phyloP scores from a whole-genome alignment of 1,140 invertebrate species.

The Aphis gossypii region DNA sequence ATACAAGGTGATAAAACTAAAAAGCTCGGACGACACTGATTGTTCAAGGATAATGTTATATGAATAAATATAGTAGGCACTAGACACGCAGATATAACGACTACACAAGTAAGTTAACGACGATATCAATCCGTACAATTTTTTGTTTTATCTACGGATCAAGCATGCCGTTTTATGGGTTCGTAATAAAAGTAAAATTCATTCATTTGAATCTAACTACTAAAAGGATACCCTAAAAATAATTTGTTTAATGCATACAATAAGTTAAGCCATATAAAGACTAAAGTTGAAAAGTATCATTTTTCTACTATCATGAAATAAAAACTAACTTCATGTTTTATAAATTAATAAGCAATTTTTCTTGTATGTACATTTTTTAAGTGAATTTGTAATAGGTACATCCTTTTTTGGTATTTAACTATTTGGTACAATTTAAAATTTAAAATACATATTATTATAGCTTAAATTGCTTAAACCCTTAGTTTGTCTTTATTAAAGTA shows the following conservation, averaged over 20 bases:
- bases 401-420: background rate
- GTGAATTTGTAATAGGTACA: background rate
- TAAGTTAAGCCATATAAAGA: slow-evolving; percentile 2
- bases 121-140: slow-evolving; percentile 27
- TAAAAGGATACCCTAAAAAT: background rate
- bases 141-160: slow-evolving; percentile 29
- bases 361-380: background rate
- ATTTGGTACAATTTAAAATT: background rate
- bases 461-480: background rate
- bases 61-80: background rate
- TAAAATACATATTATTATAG: background rate
- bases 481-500: background rate
- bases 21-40: background rate
- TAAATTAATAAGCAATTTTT: background rate
- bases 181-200: background rate
- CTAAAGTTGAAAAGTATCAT: slow-evolving; percentile 14
- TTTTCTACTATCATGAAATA: background rate
- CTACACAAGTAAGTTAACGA: background rate
- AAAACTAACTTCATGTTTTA: background rate
- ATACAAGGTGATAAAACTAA: slow-evolving; percentile 9
- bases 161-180: slow-evolving; percentile 3
- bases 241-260: background rate
- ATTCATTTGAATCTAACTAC: background rate
- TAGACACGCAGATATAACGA: background rate
- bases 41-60: background rate